Evolutionary conservation across 2,888 invertebrate species (phyloP), one percentile per base, ranked within the genome.

Genomic region (Drosophila prolongata): DNA sequence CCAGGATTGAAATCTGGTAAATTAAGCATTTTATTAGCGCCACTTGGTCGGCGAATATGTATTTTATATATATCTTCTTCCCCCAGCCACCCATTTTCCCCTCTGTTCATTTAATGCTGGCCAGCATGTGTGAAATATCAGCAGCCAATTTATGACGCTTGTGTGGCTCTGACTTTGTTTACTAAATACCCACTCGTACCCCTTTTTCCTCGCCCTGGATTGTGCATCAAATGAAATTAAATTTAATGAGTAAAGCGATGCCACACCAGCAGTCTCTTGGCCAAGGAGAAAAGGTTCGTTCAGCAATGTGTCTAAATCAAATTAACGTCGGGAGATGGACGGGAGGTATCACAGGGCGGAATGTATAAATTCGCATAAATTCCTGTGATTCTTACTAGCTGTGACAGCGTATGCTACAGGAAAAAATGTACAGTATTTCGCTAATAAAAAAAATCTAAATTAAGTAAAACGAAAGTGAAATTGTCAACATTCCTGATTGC

Each of bases 41-140:
- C 71, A 75, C 73, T 79, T 53, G 68, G 59, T 11, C 43, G 38
- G 58, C 54, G 64, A 57, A 71, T 61, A 68, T 86, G 49, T 57
- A 16, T 14, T 34, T 14, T 56, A 53, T 9, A 19, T 70, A 44
- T 30, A 54, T 70, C 42, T 24, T n/a, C 43, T 30, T 14, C n/a
- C 34, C 38, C 55, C 27, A 6, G 19, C 6, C 34, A 27, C 11
- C 35, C 57, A 52, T 46, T 43, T 46, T 34, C 53, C 58, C 46
- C 30, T 14, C 16, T 10, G 16, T 54, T 69, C 67, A 61, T 57
- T n/a, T 16, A 27, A 35, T 30, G n/a, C 53, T 70, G 62, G 73
- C 56, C 78, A 75, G 78, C 83, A 83, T 83, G 89, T 83, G 83
- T 80, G 80, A 88, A 83, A 76, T 83, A 88, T 88, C 87, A 83